Percentiles rank a stretch among this genome's conserved stretches.
Evolutionary conservation across 2,797 vertebrate species (phyloP).

Genomic region (Myotis myotis): DNA sequence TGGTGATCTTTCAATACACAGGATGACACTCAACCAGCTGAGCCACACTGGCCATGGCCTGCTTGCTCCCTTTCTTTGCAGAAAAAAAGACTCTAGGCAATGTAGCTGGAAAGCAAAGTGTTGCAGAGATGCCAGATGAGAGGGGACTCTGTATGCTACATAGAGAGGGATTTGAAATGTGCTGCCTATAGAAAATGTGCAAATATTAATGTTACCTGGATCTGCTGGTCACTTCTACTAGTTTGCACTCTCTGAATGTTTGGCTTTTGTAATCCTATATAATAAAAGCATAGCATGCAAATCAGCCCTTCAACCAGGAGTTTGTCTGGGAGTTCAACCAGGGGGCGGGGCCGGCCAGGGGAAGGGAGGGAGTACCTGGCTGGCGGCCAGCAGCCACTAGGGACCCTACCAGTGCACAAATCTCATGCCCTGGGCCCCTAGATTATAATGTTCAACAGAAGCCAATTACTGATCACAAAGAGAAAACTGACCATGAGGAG

Average conservation of each 20-base stretch:
- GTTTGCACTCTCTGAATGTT: conserved; percentile 66
- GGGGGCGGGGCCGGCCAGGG: too few relatives aligned
- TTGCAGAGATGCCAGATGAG: background rate
- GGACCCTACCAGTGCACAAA: too few relatives aligned
- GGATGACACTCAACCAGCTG: too few relatives aligned
- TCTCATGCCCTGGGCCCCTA: background rate
- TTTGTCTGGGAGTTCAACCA: too few relatives aligned
- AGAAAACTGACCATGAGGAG: conserved; percentile 67
- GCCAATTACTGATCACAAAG: conserved; percentile 76
- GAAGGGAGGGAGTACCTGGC: too few relatives aligned
- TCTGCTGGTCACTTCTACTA: conserved; percentile 73
- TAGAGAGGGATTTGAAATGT: background rate
- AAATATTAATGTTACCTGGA: conserved; percentile 84
- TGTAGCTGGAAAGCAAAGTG: background rate
- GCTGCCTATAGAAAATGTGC: conserved; percentile 63
- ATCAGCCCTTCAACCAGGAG: too few relatives aligned
- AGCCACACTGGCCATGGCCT: too few relatives aligned
- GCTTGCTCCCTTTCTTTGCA: background rate
- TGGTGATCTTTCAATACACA: too few relatives aligned
- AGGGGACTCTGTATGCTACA: background rate
- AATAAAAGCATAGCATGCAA: too few relatives aligned
- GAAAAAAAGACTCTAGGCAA: background rate
- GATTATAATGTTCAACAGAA: conserved; percentile 66
- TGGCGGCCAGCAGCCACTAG: too few relatives aligned
- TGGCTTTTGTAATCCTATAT: conserved; percentile 61